Conservation (phyloP, 37 sponge, comb jelly and placozoan species). For the Ianthella basta region DNA sequence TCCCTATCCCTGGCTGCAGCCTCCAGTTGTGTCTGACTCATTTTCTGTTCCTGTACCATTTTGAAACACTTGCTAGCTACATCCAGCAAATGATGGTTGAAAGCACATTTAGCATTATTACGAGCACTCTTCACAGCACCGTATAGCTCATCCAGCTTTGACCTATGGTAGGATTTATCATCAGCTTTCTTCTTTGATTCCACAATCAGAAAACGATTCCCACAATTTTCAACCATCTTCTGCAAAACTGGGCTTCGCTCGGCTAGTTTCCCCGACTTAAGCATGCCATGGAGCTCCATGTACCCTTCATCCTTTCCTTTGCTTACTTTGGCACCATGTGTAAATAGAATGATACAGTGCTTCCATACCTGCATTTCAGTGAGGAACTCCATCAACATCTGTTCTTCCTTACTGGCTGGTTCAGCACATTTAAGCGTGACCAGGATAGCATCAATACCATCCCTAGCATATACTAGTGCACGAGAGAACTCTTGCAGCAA, state of each 20-base stretch:
- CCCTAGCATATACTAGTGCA: not conserved
- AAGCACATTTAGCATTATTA: no score
- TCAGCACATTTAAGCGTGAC: not conserved
- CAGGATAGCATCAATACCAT: constrained; percentile 12
- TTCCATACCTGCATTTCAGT: not conserved
- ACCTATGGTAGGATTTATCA: not conserved
- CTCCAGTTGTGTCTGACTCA: no score
- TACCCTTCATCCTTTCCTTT: not conserved
- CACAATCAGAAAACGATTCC: constrained; percentile 9
- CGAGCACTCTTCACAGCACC: not conserved
- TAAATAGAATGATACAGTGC: constrained; percentile 16
- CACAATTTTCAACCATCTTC: not conserved
- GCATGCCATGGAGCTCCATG: not conserved
- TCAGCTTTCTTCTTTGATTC: not conserved
- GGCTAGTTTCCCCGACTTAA: not conserved
- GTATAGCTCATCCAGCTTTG: constrained; percentile 27
- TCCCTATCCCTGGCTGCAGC: no score
- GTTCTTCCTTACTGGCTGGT: not conserved
- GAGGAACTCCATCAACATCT: not conserved
- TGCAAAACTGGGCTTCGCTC: not conserved
- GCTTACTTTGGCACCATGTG: constrained; percentile 3
- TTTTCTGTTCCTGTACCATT: no score
- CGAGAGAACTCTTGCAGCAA: not conserved
- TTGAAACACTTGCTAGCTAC: no score
- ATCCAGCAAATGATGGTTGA: no score